A percentile compares a stretch with the other conserved stretches of the same genome.
phyloP scores from a whole-genome alignment of 2,797 vertebrate genomes.

The Lutjanus campechanus region DNA sequence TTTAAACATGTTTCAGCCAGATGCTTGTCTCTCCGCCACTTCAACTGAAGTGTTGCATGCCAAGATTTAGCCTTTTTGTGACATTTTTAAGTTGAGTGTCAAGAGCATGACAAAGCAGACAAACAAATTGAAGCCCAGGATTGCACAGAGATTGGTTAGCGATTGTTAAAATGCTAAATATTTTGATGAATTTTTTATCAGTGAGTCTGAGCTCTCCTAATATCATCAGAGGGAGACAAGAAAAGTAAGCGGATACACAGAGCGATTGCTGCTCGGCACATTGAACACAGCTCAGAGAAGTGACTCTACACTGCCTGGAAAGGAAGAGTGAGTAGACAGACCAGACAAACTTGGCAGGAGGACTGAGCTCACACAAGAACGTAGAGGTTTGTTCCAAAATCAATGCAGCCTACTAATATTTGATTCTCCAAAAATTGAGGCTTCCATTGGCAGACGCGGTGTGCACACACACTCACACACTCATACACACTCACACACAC shows the following conservation, averaged over 20 bases:
- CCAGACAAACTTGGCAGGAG: slow-evolving; percentile 77
- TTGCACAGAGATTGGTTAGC: not conserved
- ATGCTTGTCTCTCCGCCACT: slow-evolving; percentile 21
- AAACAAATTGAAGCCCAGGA: not conserved
- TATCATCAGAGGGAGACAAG: slow-evolving; percentile 31
- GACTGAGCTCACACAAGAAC: slow-evolving; percentile 70
- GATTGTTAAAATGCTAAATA: slow-evolving; percentile 22
- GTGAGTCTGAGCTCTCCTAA: slow-evolving; percentile 23
- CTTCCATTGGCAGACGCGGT: slow-evolving; percentile 58
- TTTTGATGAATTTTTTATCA: slow-evolving; percentile 35
- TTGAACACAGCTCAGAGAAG: slow-evolving; percentile 50
- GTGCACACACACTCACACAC: slow-evolving; percentile 17
- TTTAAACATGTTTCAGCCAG: slow-evolving; percentile 33
- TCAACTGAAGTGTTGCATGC: slow-evolving; percentile 2
- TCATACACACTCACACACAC: slow-evolving; percentile 8
- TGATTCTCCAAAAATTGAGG: slow-evolving; percentile 68
- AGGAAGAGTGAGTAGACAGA: slow-evolving; percentile 75
- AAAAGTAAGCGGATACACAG: slow-evolving; percentile 31
- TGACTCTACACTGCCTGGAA: slow-evolving; percentile 59
- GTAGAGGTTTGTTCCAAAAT: slow-evolving; percentile 76
- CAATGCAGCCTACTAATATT: slow-evolving; percentile 81
- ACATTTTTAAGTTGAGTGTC: slow-evolving; percentile 33
- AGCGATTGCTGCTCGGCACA: slow-evolving; percentile 31
- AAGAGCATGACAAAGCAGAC: slow-evolving; percentile 17
- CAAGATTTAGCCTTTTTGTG: slow-evolving; percentile 28